Evolutionary conservation across 2,797 vertebrate genomes (phyloP), one percentile per base, ranked within the genome.

Genomic region (Anabas testudineus): DNA sequence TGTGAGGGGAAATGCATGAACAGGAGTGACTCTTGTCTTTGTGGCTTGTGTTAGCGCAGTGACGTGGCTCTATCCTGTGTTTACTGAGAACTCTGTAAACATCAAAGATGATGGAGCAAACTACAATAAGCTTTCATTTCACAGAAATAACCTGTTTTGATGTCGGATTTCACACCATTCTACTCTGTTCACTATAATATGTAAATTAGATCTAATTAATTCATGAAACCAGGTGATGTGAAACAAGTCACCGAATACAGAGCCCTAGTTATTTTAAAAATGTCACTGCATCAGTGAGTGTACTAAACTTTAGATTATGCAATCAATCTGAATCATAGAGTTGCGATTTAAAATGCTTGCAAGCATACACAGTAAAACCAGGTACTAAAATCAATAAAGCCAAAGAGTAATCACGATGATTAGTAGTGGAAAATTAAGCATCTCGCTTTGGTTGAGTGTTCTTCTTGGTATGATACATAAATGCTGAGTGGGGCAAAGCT

Each of bases 371-470:
- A 26, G 45, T 69, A 75, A 78, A 85, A 61, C 22, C 21, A 37
- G 41, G 63, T 54, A 82, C 81, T 77, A 2, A 81, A 85, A 85
- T 85, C 73, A 80, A 87, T 84, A 74, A 67, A 67, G 54, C 49
- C 48, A 41, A 42, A 53, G 53, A 88, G 85, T 70, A 83, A 86
- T 87, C 60, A 52, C 28, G 66, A 52, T 26, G 67, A 81, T 82
- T 80, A 68, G 21, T 12, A 51, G 60, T 34, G 61, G 67, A 76
- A 83, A 78, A 79, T 70, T 63, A 81, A 74, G 62, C 61, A 22
- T 65, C 58, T 52, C 76, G 48, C 57, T 46, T 55, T 65, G 10
- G 47, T 45, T 59, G 21, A 5, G 36, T 12, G 57, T 43, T 74
- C 1, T 14, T 63, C 41, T 55, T 36, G 22, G 36, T 37, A 19